Evolutionary conservation across 2,797 vertebrate species (phyloP).

Genomic region (Leucoraja ocellata): DNA sequence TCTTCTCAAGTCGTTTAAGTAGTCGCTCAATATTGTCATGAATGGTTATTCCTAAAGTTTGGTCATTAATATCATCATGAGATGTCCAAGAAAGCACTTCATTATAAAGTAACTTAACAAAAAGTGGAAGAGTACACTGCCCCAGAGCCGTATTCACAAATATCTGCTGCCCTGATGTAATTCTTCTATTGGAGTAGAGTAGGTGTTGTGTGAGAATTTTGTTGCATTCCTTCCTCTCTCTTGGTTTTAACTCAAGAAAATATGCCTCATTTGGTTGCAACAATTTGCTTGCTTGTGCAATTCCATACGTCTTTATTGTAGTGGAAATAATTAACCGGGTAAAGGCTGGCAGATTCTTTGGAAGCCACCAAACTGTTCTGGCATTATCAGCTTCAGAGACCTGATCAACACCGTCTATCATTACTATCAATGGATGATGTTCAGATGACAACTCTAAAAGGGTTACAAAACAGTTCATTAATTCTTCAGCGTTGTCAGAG

Average conservation of each 20-base stretch:
- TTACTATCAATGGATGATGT: conserved; percentile 54
- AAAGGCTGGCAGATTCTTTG: conserved; percentile 52
- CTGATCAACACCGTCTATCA: conserved; percentile 63
- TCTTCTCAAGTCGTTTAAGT: conserved; percentile 58
- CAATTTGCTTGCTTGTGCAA: conserved; percentile 48
- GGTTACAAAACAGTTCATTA: conserved; percentile 50
- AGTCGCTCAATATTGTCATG: conserved; percentile 56
- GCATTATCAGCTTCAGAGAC: conserved; percentile 41
- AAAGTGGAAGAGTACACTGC: conserved; percentile 58
- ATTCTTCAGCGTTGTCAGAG: conserved; percentile 43
- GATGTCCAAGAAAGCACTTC: conserved; percentile 61
- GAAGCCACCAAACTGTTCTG: conserved; percentile 53
- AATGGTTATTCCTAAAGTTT: conserved; percentile 53
- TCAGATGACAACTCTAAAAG: conserved; percentile 54
- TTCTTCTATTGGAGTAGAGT: conserved; percentile 53
- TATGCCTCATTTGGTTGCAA: conserved; percentile 46
- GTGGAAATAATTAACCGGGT: conserved; percentile 60
- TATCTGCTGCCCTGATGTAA: conserved; percentile 70
- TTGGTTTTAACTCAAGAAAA: conserved; percentile 49
- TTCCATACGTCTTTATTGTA: conserved; percentile 46
- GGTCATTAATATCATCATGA: conserved; percentile 58
- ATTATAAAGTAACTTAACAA: conserved; percentile 56
- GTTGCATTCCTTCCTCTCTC: conserved; percentile 53
- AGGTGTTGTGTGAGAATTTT: conserved; percentile 56
- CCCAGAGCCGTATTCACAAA: conserved; percentile 62